Conservation (phyloP, 1,140 invertebrate species). For the Macrocentrus cingulum region DNA sequence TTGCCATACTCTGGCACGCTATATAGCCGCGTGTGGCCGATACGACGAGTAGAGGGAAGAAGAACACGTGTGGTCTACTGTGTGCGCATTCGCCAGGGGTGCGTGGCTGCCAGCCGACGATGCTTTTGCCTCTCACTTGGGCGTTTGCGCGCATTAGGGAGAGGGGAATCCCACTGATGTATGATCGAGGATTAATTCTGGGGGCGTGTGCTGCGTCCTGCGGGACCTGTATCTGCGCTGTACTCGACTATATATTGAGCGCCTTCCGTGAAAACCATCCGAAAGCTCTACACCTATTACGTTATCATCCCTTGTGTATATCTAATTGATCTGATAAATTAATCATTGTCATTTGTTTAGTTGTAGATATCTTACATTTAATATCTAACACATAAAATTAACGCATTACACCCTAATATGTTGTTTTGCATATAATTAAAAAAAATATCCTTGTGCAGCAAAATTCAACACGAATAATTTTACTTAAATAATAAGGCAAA, state of each 20-base stretch:
- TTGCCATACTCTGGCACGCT: conserved; percentile 20
- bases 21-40: conserved; percentile 1
- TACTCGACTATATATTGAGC: conserved; percentile 7
- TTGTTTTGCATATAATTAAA: no score
- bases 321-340: no score
- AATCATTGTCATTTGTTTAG: no score
- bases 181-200: conserved; percentile 36
- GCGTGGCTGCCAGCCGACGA: conserved; percentile 22
- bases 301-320: background rate
- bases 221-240: conserved; percentile 29
- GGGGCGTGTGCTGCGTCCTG: conserved; percentile 32
- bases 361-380: no score
- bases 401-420: no score
- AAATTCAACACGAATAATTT: no score
- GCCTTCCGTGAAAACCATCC: background rate
- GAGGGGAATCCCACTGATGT: conserved; percentile 29
- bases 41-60: conserved; percentile 4
- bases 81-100: conserved; percentile 27
- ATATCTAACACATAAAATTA: no score
- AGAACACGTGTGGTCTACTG: conserved; percentile 21
- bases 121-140: background rate
- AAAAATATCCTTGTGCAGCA: no score
- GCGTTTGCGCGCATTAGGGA: conserved; percentile 25
- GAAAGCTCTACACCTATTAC: background rate
- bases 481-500: no score